Evolutionary conservation across 53 echinoderm and acorn worm species (phyloP).

Genomic region (Zoroaster sp.): DNA sequence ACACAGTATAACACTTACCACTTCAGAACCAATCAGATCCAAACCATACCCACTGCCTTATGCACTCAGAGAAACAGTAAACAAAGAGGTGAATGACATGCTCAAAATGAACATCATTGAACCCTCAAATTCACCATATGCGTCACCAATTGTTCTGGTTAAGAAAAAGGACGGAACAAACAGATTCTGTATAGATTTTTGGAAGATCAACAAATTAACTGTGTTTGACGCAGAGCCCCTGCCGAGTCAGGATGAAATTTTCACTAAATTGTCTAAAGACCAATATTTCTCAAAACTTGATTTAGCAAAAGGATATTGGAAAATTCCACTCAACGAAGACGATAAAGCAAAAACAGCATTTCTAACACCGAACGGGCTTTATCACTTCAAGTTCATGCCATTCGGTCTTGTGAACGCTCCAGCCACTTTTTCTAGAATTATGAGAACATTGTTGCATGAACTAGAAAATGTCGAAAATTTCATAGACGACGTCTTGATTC

Average conservation of each 20-base stretch:
- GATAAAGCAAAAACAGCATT: slow-evolving; percentile 59
- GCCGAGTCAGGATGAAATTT: slow-evolving; percentile 67
- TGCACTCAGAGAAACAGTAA: not conserved
- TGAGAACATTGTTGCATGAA: slow-evolving; percentile 18
- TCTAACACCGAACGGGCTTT: slow-evolving; percentile 17
- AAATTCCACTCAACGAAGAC: slow-evolving; percentile 33
- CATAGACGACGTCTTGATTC: slow-evolving; percentile 35
- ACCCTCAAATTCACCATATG: slow-evolving; percentile 60
- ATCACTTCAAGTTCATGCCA: slow-evolving; percentile 53
- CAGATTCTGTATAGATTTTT: slow-evolving; percentile 70
- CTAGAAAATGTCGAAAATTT: slow-evolving; percentile 21
- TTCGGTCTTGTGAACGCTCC: slow-evolving; percentile 70
- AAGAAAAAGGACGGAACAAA: slow-evolving; percentile 64
- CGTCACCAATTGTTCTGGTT: slow-evolving; percentile 66
- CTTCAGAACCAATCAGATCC: slow-evolving; percentile 2
- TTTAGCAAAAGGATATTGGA: slow-evolving; percentile 70
- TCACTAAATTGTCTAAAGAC: slow-evolving; percentile 35
- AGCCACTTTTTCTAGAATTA: slow-evolving; percentile 19
- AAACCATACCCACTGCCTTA: slow-evolving; percentile 60
- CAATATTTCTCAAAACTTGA: slow-evolving; percentile 67
- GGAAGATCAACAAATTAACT: slow-evolving; percentile 60
- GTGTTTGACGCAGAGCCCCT: slow-evolving; percentile 74
- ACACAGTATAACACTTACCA: slow-evolving; percentile 6
- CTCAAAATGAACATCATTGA: slow-evolving; percentile 33
- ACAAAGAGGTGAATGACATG: slow-evolving; percentile 28